Conservation (phyloP, 2,888 invertebrate genomes). For the Cyclophora punctaria region DNA sequence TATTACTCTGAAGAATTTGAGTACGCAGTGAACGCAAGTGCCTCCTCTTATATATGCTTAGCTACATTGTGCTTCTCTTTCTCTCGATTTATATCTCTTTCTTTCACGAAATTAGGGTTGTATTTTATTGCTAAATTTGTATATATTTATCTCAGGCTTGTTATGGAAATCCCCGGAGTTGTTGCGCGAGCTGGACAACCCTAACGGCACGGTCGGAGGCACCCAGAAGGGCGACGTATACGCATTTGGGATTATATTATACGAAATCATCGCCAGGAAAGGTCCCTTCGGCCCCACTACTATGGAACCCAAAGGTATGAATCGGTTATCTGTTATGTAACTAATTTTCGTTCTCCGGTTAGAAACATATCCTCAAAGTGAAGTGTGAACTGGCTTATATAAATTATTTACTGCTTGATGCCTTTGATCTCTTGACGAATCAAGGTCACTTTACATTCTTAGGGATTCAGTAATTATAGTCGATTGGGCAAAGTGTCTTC, state of each 20-base stretch:
- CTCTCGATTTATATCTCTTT: too few relatives aligned
- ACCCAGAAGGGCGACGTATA: conserved; percentile 96
- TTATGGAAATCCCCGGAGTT: conserved; percentile 98
- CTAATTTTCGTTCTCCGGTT: not conserved
- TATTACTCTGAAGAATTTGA: too few relatives aligned
- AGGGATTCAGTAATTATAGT: too few relatives aligned
- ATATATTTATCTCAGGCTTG: conserved; percentile 73
- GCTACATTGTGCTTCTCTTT: too few relatives aligned
- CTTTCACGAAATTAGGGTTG: too few relatives aligned
- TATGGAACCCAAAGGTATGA: conserved; percentile 87
- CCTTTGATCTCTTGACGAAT: not conserved
- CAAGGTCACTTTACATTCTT: too few relatives aligned
- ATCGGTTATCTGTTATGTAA: not conserved
- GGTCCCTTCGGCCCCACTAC: conserved; percentile 90
- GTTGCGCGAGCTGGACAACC: conserved; percentile 81
- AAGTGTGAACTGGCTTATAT: not conserved
- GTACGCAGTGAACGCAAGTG: too few relatives aligned
- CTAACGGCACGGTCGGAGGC: conserved; percentile 75
- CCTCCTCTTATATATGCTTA: too few relatives aligned
- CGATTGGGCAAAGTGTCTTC: too few relatives aligned
- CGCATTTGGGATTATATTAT: conserved; percentile 96
- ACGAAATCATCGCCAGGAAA: conserved; percentile 92
- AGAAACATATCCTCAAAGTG: too few relatives aligned
- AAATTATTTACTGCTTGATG: not conserved
- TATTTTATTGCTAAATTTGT: too few relatives aligned